Evolutionary conservation across 2,113 vertebrate species (phyloP), one percentile per base, ranked within the genome.

Genomic region (Proteles cristata): DNA sequence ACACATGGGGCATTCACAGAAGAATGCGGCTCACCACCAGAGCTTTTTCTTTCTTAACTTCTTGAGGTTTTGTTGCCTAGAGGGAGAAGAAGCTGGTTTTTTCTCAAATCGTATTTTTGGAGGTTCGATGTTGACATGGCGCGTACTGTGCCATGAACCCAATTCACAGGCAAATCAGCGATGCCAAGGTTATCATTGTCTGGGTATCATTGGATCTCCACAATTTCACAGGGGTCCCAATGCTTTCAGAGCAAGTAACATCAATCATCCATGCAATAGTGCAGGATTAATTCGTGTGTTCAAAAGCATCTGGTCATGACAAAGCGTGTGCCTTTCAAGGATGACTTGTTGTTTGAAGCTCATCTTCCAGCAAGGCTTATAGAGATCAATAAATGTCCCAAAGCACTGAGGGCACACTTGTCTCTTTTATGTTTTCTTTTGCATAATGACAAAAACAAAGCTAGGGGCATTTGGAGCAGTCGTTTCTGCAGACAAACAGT

Each of bases 181-280:
- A 39, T 15, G 23, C 73, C 80, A 55, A 79, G 48, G 58, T 95
- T 58, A 90, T 87, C 82, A 65, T 81, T 76, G 83, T 92, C 80
- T 39, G 63, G 2, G 5, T 92, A 81, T 92, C 76, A 19, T 1
- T 88, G 81, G 95, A 48, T 66, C 76, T 86, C 65, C n/a, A 81
- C 88, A 79, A 90, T 97, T 94, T 97, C 95, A 95, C 96, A 96
- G 94, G 31, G 93, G 53, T 90, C 45, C 26, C 71, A n/a, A 26
- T 58, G 90, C 93, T 97, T 96, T 95, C 96, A 95, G 94, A 93
- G 48, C 10, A 1, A 66, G 96, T 85, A 4, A 19, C 97, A 98
- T 97, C 97, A 95, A 97, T 97, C 95, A 98, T 96, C 90, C 96
- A 95, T 74, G 93, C 81, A 11, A n/a, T 93, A 84, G 96, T 45